phyloP scores from a whole-genome alignment of 1,140 invertebrate genomes.

The Drosophila navojoa region DNA sequence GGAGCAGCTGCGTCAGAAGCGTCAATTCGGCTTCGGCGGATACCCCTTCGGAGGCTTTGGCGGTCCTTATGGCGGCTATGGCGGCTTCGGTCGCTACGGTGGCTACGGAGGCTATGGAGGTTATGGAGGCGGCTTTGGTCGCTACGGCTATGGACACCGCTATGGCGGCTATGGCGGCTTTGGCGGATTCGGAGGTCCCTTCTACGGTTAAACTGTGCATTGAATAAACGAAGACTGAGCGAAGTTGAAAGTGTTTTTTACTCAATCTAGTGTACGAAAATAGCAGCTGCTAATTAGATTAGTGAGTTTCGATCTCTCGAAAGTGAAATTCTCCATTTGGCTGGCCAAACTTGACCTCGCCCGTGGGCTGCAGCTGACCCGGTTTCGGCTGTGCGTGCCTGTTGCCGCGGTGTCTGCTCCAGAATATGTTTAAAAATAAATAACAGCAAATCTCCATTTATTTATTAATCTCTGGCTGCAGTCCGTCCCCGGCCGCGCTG shows the following conservation, averaged over 20 bases:
- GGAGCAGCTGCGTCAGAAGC: conserved; percentile 49
- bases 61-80: neutral
- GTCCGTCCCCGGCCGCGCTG: conserved; percentile 10
- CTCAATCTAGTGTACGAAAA: neutral
- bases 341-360: conserved; percentile 58
- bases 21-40: conserved; percentile 49
- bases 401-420: conserved; percentile 32
- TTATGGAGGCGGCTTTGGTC: conserved; percentile 7
- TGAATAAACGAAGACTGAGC: conserved; percentile 43
- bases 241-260: neutral
- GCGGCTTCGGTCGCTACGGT: conserved; percentile 16
- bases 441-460: conserved; percentile 73
- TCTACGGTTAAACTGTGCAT: conserved; percentile 14
- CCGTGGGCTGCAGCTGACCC: conserved; percentile 53
- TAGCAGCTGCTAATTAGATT: conserved; percentile 9
- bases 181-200: conserved; percentile 13
- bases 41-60: conserved; percentile 16
- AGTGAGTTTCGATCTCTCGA: neutral
- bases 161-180: conserved; percentile 18
- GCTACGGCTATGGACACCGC: conserved; percentile 11
- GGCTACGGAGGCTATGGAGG: conserved; percentile 9
- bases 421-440: conserved; percentile 74
- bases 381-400: conserved; percentile 40
- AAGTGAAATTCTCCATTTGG: conserved; percentile 3
- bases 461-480: conserved; percentile 66